Percentiles rank a stretch among this genome's conserved stretches.
Conservation (phyloP, 23 tunicate species). For the Phallusia fumigata region DNA sequence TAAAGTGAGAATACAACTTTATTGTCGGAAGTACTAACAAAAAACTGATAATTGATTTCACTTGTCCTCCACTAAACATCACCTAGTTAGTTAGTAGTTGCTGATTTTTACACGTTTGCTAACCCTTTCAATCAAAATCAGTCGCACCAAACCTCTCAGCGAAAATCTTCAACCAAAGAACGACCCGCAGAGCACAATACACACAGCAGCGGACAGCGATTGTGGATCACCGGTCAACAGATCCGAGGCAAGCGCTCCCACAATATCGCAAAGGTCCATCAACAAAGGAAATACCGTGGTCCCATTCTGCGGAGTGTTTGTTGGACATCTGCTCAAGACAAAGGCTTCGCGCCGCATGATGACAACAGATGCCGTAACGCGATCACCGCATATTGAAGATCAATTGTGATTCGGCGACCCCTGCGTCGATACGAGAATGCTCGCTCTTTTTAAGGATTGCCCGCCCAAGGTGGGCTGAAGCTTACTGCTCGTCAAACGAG, state of each 20-base stretch:
- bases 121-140: no score
- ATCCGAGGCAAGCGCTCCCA: background rate
- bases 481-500: no score
- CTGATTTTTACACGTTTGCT: no score
- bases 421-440: background rate
- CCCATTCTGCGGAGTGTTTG: background rate
- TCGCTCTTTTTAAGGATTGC: no score
- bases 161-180: background rate
- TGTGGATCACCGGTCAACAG: background rate
- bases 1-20: no score
- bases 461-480: no score
- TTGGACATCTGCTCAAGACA: background rate
- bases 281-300: background rate
- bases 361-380: background rate
- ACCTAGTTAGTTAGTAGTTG: no score
- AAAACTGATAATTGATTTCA: no score
- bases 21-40: no score
- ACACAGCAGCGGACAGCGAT: background rate
- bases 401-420: constrained; percentile 6
- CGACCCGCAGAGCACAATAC: background rate
- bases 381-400: background rate
- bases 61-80: no score
- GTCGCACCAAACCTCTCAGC: background rate
- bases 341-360: background rate
- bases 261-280: background rate